These are phyloP conservation scores for Theristicus caerulescens DNA, from an alignment of 2,113 vertebrate species.

Conservation along the genomic window DNA sequence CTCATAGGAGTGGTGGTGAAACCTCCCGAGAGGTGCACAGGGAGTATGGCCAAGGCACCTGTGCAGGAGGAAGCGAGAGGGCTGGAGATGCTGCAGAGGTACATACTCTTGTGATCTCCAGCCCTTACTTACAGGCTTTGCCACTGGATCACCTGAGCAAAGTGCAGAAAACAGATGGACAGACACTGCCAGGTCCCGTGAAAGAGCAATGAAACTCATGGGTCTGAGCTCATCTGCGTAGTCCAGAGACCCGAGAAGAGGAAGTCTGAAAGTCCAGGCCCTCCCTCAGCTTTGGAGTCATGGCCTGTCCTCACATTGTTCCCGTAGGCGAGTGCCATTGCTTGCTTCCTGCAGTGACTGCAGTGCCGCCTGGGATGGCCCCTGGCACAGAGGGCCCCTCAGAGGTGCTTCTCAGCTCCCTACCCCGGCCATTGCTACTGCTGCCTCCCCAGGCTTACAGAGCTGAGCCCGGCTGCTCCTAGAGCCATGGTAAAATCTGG, in stretches of 20 bases:
- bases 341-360: constrained; percentile 3
- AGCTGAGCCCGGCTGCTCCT: background rate
- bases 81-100: constrained; percentile 5
- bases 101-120: constrained; percentile 20
- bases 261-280: constrained; percentile 13
- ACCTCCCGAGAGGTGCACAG: background rate
- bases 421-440: background rate
- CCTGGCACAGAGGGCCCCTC: background rate
- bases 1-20: background rate
- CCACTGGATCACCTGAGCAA: constrained; percentile 1
- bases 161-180: constrained; percentile 10
- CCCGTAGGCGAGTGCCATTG: background rate
- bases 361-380: background rate
- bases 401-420: background rate
- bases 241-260: constrained; percentile 25
- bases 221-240: background rate
- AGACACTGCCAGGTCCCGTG: background rate
- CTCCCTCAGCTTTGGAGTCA: constrained; percentile 1
- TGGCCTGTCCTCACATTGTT: background rate
- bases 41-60: background rate
- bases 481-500: background rate
- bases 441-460: background rate
- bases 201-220: background rate
- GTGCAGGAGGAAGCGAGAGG: background rate
- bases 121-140: constrained; percentile 10